Conservation (phyloP, 2,797 vertebrate species). For the Rhabdomys pumilio region DNA sequence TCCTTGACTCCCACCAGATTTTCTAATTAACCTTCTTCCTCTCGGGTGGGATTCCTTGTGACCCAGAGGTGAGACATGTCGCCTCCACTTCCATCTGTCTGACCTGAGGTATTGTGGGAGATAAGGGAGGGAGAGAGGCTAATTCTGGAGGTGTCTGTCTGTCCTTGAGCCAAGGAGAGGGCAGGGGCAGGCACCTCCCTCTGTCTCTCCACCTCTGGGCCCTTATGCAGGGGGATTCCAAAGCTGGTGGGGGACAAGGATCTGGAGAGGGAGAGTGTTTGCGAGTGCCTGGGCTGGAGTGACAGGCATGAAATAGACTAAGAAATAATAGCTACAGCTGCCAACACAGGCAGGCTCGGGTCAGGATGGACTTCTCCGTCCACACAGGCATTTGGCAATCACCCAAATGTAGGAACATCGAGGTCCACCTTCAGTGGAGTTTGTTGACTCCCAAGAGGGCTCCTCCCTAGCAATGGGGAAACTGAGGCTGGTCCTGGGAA, state of each 20-base stretch:
- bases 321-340: slow-evolving; percentile 62
- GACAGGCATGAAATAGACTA: slow-evolving; percentile 63
- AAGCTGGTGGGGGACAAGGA: background rate
- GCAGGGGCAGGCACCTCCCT: slow-evolving; percentile 20
- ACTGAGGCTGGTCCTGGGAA: slow-evolving; percentile 59
- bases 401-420: background rate
- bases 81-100: slow-evolving; percentile 72
- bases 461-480: slow-evolving; percentile 45
- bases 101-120: slow-evolving; percentile 78
- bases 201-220: slow-evolving; percentile 48
- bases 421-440: background rate
- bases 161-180: slow-evolving; percentile 78
- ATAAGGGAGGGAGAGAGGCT: slow-evolving; percentile 80
- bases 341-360: slow-evolving; percentile 52
- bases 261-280: slow-evolving; percentile 20
- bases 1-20: slow-evolving; percentile 35
- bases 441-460: slow-evolving; percentile 19
- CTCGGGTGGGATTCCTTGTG: slow-evolving; percentile 50
- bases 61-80: slow-evolving; percentile 76
- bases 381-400: background rate
- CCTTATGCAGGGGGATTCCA: slow-evolving; percentile 21
- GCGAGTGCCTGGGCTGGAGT: slow-evolving; percentile 57
- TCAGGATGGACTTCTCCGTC: background rate
- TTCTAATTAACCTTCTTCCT: slow-evolving; percentile 50
- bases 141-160: slow-evolving; percentile 83